Evolutionary conservation across 2,888 invertebrate species (phyloP), one percentile per base, ranked within the genome.

Genomic region (Parnassius orleans): DNA sequence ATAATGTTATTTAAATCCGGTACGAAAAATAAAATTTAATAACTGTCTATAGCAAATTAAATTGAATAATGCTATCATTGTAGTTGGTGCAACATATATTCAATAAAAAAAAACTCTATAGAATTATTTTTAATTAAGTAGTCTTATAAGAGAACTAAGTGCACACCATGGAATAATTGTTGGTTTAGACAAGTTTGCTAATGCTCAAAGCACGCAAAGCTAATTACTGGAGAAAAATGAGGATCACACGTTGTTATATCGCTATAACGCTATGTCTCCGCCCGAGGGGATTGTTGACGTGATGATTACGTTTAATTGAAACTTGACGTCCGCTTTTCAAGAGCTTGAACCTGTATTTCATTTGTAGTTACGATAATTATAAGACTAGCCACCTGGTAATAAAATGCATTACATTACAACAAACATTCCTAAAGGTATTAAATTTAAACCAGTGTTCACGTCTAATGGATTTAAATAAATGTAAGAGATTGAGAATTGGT

Each of bases 291-390:
- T 62, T 56, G 57, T 70, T 72, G 76, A 78, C 74, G 76, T 72
- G 74, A 77, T 79, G 76, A 81, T 81, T 81, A 74, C 65, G 62
- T 61, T 68, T 77, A 81, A 83, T 82, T 82, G 80, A 81, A 78
- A 75, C 76, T 74, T 69, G 72, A 75, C 74, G 70, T 66, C 65
- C 51, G 46, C 64, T 56, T 52, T 66, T 67, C 66, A 69, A 70
- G 66, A 46, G 59, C 33, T 19, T 51, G 42, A n/a, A 52, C 50
- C 46, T 66, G 65, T 44, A 55, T 54, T 67, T 59, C 64, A 64
- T 51, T 63, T 61, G 46, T 61, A 56, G 61, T 58, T 48, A 55
- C 42, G 55, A 60, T 61, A 65, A 64, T 63, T 65, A 67, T 63
- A 65, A 44, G 15, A 53, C 59, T 57, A 60, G 52, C 56, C 47